Base-by-base conservation (phyloP, 2,797 vertebrate genomes). In the Phyllotis vaccarum region DNA sequence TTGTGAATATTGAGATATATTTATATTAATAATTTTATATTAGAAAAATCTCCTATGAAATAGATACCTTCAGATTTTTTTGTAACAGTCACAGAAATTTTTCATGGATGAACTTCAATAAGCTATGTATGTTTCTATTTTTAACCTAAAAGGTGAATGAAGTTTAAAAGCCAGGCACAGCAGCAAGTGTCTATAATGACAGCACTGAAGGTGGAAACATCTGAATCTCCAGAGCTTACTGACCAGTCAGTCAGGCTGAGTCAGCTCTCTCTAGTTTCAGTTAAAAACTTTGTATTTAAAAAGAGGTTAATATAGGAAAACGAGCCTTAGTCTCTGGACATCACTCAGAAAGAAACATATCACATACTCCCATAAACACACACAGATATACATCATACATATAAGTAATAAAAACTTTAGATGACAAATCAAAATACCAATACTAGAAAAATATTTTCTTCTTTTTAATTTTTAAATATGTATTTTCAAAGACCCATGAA, bases 41-140 rank as follows among this genome's bases (percentile, higher is more conserved):
- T 93, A 80, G n/a, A 82, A 94, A 94, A 92, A 54, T 43, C 10
- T 52, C 14, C 19, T 75, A 72, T 68, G n/a, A 92, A 74, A 88
- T 49, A 27, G 8, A 5, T 85, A 54, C 27, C 6, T 49, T 93
- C 31, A 95, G 34, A n/a, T 46, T 62, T 60, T 85, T 96, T 34
- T 9, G n/a, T n/a, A 34, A 40, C 0, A 86, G 37, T 79, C 3
- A 72, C 54, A 27, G n/a, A 5, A 13, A 89, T 76, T 54, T 89
- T 70, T 93, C 21, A 64, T 13, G 93, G 90, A 3, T 22, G 10
- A 46, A 79, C 14, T 17, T 79, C 24, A 90, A 56, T 94, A 37
- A 85, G 0, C 0, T 49, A 40, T 46, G 24, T 52, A 62, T 76
- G 21, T 64, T 40, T 54, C 12, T 70, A 0, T 81, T 66, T 97